Evolutionary conservation across 2,113 vertebrate genomes (phyloP), one percentile per base, ranked within the genome.

Genomic region (Atherinomorus stipes): DNA sequence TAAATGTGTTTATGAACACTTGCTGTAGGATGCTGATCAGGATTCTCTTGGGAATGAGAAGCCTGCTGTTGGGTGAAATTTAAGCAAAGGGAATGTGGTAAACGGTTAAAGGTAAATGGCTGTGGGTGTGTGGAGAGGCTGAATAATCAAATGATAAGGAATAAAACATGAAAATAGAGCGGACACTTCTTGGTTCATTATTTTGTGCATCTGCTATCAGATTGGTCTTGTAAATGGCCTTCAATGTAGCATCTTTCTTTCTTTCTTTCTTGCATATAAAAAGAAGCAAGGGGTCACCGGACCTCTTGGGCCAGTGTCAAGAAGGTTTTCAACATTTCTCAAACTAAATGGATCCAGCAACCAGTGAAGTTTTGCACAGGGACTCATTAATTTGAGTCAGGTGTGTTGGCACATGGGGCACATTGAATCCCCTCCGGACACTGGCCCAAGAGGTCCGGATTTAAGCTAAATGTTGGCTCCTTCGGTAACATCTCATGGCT

Each of bases 1-100:
- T 76, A 66, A 76, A 75, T 77, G 54, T 53, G 64, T 79, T 77
- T 78, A 50, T 49, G 75, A 76, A 85, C 57, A 71, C 42, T 77
- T 52, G 31, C 16, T 19, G 49, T 44, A 52, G 1, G 3, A 58
- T 34, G 40, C 26, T 47, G 49, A 64, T 31, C 28, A 11, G 40
- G n/a, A 68, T 28, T 50, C 50, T 74, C 52, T 61, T 1, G 15
- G n/a, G 50, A 34, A 57, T 13, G 40, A 40, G 64, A 54, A 44
- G 21, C 11, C 31, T 4, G 45, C 26, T 57, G 59, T 51, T 50
- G 56, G 28, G 40, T 4, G 26, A 61, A 78, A 58, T 11, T 11
- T 11, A 60, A 49, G 37, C 68, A 50, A 45, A 63, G 47, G 34
- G 67, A 75, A 34, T 11, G 3, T 7, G 11, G 22, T 25, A 57